Evolutionary conservation across 2,113 vertebrate genomes (phyloP), one percentile per base, ranked within the genome.

Genomic region (Accipiter cooperii): DNA sequence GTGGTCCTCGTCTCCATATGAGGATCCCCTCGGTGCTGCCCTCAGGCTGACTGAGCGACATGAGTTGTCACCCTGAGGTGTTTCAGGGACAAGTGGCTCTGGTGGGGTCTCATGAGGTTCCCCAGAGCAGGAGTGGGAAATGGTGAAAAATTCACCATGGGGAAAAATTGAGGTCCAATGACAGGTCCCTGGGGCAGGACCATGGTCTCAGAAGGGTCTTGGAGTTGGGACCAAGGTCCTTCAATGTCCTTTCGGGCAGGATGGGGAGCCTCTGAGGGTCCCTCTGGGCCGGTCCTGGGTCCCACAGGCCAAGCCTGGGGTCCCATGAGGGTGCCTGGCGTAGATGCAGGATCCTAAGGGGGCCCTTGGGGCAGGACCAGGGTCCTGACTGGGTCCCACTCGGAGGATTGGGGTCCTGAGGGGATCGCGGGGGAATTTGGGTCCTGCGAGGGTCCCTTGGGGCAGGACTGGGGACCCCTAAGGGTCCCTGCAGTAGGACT

Each of bases 351-450:
- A 17, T 40, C 36, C 54, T 20, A 28, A 42, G 46, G 8, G 63
- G 40, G 13, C 21, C 12, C 10, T 13, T 34, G 22, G 31, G 29
- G 16, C 34, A 75, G 44, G 31, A 87, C 3, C 11, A 29, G 40
- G 10, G 18, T 49, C 33, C 51, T 38, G 29, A 15, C 31, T 34
- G 17, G n/a, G 55, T 76, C 33, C 36, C 4, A 29, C 16, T 26
- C 26, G 12, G 8, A 44, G 46, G 11, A 17, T 3, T 1, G 4
- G 49, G 34, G 17, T 34, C 51, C 61, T 31, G 33, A 36, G 38
- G 14, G 7, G 8, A 19, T 49, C 0, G 0, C 0, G 1, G 12
- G 14, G 8, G 19, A 63, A 54, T 3, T 21, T 1, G 4, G 34
- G 15, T 68, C 54, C 33, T 11, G 3, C 5, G 26, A 25, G 21